These are phyloP conservation scores for Actinostola sp. DNA, from an alignment of 92 coral and sea anemone species.

Conservation along the genomic window DNA sequence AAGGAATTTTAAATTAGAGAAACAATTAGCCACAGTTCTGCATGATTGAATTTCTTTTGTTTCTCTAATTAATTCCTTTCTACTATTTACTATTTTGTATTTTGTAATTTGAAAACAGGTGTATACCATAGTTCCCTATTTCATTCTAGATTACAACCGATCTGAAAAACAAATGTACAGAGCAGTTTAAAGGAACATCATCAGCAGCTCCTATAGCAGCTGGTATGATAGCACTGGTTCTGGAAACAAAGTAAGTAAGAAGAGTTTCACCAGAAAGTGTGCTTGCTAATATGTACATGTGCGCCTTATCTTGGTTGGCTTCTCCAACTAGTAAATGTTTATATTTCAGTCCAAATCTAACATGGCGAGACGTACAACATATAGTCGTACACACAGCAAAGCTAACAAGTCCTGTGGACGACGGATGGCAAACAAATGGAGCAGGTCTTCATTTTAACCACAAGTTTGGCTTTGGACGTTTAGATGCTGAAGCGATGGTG, in stretches of 20 bases:
- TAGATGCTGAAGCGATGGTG: slow-evolving; percentile 95
- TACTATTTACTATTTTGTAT: too few relatives aligned
- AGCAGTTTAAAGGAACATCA: slow-evolving; percentile 97
- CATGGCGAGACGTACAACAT: slow-evolving; percentile 97
- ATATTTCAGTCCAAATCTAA: slow-evolving; percentile 67
- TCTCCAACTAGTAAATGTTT: too few relatives aligned
- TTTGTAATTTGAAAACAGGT: too few relatives aligned
- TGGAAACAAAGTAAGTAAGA: slow-evolving; percentile 87
- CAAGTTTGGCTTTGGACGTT: slow-evolving; percentile 96
- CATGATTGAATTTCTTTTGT: too few relatives aligned
- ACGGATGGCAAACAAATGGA: slow-evolving; percentile 96
- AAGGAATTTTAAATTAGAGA: too few relatives aligned
- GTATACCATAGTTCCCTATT: too few relatives aligned
- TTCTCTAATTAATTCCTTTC: too few relatives aligned
- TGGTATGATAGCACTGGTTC: slow-evolving; percentile 84
- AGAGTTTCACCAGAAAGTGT: too few relatives aligned
- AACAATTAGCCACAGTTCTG: too few relatives aligned
- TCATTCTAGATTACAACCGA: slow-evolving; percentile 86
- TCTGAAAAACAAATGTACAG: slow-evolving; percentile 89
- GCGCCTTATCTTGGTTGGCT: too few relatives aligned
- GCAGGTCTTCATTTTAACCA: slow-evolving; percentile 95
- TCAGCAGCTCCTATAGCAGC: slow-evolving; percentile 99
- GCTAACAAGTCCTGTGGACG: slow-evolving; percentile 98
- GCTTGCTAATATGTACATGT: background rate
- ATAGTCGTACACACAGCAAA: slow-evolving; percentile 88